Percentiles rank a stretch among this genome's conserved stretches.
These are phyloP conservation scores for Anthopleura xanthogrammica DNA, from an alignment of 92 coral and sea anemone species.

Conservation along the genomic window DNA sequence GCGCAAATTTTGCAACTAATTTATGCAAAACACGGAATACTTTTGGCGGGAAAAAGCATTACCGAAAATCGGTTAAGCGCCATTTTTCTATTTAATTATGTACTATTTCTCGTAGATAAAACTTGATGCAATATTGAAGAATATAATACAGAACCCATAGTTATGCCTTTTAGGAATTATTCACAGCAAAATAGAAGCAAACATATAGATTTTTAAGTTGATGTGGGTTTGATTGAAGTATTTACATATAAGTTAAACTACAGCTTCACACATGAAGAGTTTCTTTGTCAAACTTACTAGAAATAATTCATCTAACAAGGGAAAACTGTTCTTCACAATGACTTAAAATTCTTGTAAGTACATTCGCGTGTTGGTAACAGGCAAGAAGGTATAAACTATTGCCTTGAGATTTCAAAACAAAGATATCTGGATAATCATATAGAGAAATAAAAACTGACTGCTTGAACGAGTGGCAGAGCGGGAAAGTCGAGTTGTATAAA, in stretches of 20 bases:
- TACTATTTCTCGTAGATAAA: not conserved
- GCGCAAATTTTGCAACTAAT: not conserved
- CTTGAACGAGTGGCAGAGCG: too few species aligned
- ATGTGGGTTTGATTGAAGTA: not conserved
- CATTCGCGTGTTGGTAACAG: not conserved
- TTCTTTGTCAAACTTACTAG: not conserved
- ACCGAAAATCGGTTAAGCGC: not conserved
- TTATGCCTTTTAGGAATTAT: not conserved
- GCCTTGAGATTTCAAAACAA: too few species aligned
- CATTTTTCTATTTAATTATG: not conserved
- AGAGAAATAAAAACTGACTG: too few species aligned
- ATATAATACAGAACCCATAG: not conserved
- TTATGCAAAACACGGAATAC: not conserved
- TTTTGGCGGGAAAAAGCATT: constrained; percentile 1
- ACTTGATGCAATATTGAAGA: not conserved
- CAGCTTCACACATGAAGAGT: not conserved
- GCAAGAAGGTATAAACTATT: not conserved
- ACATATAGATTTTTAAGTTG: not conserved
- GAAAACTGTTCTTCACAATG: not conserved
- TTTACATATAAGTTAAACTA: not conserved
- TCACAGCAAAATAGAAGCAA: not conserved
- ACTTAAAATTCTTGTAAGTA: not conserved
- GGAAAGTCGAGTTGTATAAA: too few species aligned
- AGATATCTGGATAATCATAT: too few species aligned
- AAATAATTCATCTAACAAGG: not conserved